Base-by-base conservation (phyloP, 92 coral and sea anemone genomes). In the Porites divaricata region DNA sequence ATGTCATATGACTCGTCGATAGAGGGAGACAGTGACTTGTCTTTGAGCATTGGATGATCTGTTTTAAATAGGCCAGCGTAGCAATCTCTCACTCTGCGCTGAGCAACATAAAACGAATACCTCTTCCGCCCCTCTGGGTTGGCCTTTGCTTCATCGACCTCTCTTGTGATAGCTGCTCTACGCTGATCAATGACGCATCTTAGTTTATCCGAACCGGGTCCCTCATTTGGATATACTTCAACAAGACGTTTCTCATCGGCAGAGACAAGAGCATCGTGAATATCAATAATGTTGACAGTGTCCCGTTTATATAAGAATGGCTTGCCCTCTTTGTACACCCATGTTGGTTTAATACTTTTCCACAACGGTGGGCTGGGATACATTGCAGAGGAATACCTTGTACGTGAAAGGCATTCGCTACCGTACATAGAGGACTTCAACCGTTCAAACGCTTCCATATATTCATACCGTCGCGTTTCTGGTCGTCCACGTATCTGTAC, bases 91-190 rank as follows among this genome's bases (percentile, higher is more conserved):
- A 78, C 83, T 65, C 63, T 4, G 17, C 83, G 83, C 74, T 51
- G 83, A 22, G 83, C 74, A 64, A 66, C 83, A 78, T 24, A 1
- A 72, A 62, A 78, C 1, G 83, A 64, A 66, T 78, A 78, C 23
- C 8, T 67, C 0, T 3, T 21, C 48, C 57, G 26, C 12, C 35
- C 61, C 1, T 50, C 64, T 63, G 83, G 83, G 25, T 78, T 4
- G 24, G n/a, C 62, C 1, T 0, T 15, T 4, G 64, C 73, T 66
- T 65, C 74, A 8, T 66, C 41, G 51, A 0, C 7, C 15, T 78
- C 64, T 51, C 50, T 78, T 50, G 51, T 48, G 48, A 78, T 26
- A 8, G 14, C 73, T 9, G 16, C 73, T 50, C 83, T 64, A 21
- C 73, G 26, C n/a, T 51, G 23, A 6, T 78, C 74, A 19, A 78